Base-by-base conservation (phyloP, 1,140 invertebrate genomes). In the Himalopsyche phryganea region DNA sequence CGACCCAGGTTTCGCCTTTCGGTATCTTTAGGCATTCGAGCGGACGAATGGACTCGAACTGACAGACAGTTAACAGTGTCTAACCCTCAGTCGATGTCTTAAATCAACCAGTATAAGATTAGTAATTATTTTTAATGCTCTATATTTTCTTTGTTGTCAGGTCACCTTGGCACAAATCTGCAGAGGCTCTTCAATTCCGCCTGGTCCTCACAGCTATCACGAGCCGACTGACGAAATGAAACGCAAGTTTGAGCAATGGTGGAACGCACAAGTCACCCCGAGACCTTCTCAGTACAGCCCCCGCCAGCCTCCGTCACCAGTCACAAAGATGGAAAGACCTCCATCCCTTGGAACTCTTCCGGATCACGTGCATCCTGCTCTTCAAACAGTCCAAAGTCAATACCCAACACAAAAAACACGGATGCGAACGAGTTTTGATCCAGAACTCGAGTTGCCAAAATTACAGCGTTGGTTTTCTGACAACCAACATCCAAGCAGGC, bases 381-480 rank as follows among this genome's bases (percentile, higher is more conserved):
- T 90, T 52, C 83, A 90, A 73, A 82, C 85, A 50, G 81, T 88
- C 65, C 84, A 86, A 67, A 85, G 73, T 65, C 85, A 88, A 70
- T 87, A 87, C 71, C 85, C 86, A 5, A 90, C 88, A 13, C 91
- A 91, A 70, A 94, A 94, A 77, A 94, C 91, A 1, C 80, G 91
- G 67, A 94, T 94, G 90, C 79, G 92, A 56, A 95, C 92, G 5
- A 87, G 93, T 76, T 88, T 98, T 69, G 95, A 98, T 77, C 94
- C 94, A 0, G 95, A 98, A 76, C 80, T 95, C 63, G 96, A 98
- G 74, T 77, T 98, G 50, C 95, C 96, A 0, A 89, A 94, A 68
- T 74, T 98, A 13, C 94, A 98, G 68, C 83, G 91, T 65, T 98
- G 96, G 90, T 98, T 98, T 74, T 81, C 85, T 14, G 92, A 96